Base-by-base conservation (phyloP, 2,797 vertebrate genomes). In the Eremophila alpestris region DNA sequence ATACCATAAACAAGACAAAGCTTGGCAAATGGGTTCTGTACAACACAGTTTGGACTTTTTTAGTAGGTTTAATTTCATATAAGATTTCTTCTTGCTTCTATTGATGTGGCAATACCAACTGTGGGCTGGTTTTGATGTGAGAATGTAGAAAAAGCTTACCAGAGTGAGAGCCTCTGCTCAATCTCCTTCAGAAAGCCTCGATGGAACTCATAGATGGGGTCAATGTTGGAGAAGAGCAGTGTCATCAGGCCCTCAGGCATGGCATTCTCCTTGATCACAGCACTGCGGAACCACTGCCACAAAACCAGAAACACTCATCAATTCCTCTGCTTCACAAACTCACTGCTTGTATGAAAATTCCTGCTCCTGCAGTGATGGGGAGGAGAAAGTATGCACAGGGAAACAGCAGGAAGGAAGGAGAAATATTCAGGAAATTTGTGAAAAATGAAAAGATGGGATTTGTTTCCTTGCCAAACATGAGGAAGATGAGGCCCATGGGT, bases 141-240 rank as follows among this genome's bases (percentile, higher is more conserved):
- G 21, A 41, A 36, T 2, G 1, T 2, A 56, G 9, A 32, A 23
- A 36, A 83, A 81, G n/a, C 96, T 96, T 96, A 99, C 99, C 99
- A 99, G 96, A 99, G 98, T 16, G 97, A 98, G 83, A 99, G 98
- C 83, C 99, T 98, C 97, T 99, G 98, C 91, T 99, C 99, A 54
- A 99, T 95, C 97, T 99, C 99, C 59, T 98, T 99, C 86, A 99
- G 98, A 96, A 99, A 99, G 83, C 98, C 98, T 89, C 98, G 96
- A 81, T 99, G 99, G 97, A 99, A 99, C 96, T 99, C 99, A 12
- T 99, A 99, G 94, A 99, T 98, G 21, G 99, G 99, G 95, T 99
- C 99, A 5, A 99, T 98, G 97, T 98, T 99, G 93, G 99, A 99
- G 98, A 99, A 99, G 49, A 99, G 98, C 67, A 99, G 98, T 2